These are phyloP conservation scores for Ophioninae sp. DNA, from an alignment of 2,888 invertebrate genomes.

Conservation along the genomic window DNA sequence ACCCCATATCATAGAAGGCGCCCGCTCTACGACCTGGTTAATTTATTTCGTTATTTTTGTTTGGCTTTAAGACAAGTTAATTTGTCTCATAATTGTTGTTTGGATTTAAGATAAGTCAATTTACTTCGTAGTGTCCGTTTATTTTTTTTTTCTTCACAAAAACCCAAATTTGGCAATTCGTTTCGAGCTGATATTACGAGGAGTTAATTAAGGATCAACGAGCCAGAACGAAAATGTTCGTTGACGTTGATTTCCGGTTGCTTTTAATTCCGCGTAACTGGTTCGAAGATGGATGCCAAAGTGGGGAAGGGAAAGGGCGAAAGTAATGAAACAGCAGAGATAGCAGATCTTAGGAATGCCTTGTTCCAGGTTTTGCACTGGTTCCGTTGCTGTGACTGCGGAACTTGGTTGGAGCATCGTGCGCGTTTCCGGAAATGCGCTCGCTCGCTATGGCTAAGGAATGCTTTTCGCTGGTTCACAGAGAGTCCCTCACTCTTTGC, in stretches of 20 bases:
- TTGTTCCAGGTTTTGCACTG: constrained; percentile 19
- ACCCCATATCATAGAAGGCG: too few species aligned
- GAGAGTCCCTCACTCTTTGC: constrained; percentile 43
- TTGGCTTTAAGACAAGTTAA: too few species aligned
- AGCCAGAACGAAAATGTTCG: not conserved
- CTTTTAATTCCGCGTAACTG: constrained; percentile 27
- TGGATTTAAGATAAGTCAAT: too few species aligned
- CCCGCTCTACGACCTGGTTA: too few species aligned
- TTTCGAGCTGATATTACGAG: not conserved
- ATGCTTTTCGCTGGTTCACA: constrained; percentile 58
- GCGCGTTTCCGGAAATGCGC: constrained; percentile 45
- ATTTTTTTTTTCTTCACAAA: too few species aligned
- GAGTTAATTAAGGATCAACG: not conserved
- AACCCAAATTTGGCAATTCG: not conserved
- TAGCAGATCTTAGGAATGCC: constrained; percentile 51
- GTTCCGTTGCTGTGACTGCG: constrained; percentile 46
- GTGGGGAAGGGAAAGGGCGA: not conserved
- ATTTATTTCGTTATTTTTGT: too few species aligned
- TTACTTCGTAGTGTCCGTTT: too few species aligned
- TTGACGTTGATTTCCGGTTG: constrained; percentile 21
- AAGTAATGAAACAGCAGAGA: constrained; percentile 29
- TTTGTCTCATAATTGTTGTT: too few species aligned
- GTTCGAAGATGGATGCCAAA: not conserved
- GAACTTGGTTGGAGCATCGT: constrained; percentile 49
- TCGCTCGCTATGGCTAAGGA: constrained; percentile 40